Conservation (phyloP, 2,888 invertebrate species). For the Agonopterix subpropinquella region DNA sequence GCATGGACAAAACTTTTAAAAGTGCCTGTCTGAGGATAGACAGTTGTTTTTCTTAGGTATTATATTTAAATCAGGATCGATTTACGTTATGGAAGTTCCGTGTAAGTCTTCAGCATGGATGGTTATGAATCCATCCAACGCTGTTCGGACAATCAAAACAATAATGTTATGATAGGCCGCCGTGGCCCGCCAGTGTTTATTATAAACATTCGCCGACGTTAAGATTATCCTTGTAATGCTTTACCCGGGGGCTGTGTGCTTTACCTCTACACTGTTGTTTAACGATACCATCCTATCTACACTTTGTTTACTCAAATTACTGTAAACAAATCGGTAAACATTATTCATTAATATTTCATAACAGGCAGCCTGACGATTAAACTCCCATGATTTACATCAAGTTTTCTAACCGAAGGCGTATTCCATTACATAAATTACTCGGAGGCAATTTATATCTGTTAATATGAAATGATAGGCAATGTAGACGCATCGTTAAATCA, state of each 20-base stretch:
- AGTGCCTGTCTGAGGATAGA: no score
- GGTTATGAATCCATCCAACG: constrained; percentile 15
- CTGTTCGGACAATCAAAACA: constrained; percentile 56
- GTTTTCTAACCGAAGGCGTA: constrained; percentile 5
- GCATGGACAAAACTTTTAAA: no score
- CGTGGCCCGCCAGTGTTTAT: constrained; percentile 49
- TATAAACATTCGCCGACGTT: constrained; percentile 54
- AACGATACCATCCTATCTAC: constrained; percentile 24
- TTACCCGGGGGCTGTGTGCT: constrained; percentile 36
- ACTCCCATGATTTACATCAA: constrained; percentile 8
- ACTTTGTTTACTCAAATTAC: constrained; percentile 23
- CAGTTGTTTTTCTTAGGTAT: no score
- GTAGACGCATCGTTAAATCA: constrained; percentile 33
- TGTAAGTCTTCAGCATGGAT: constrained; percentile 3
- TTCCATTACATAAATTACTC: constrained; percentile 27
- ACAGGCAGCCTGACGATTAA: constrained; percentile 10
- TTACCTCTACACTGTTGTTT: constrained; percentile 36
- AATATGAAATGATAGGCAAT: constrained; percentile 26
- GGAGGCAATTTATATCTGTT: constrained; percentile 24
- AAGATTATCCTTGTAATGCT: constrained; percentile 53
- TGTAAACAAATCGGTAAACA: constrained; percentile 23
- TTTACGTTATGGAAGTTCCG: constrained; percentile 5
- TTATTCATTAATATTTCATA: constrained; percentile 11
- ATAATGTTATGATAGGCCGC: constrained; percentile 65
- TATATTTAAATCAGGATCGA: constrained; percentile 3